Base-by-base conservation (phyloP, 1,140 invertebrate genomes). In the Pogonognathellus flavescens region DNA sequence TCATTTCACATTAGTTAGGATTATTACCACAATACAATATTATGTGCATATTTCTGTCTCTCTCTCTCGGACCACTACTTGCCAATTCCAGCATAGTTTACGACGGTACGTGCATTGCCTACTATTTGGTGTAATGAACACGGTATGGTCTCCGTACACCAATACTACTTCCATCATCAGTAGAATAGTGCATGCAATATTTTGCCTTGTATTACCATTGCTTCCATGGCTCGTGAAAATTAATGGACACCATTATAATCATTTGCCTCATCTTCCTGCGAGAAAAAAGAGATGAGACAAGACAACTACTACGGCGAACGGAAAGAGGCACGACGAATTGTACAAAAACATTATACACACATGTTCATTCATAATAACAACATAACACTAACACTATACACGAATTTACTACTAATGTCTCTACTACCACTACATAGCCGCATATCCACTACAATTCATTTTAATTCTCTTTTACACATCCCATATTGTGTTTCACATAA, bases 321-420 rank as follows among this genome's bases (percentile, higher is more conserved):
- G 62, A 66, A 66, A 66, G 62, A 66, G 62, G 62, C 41, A 76
- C 41, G 31, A 76, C 70, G 70, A 76, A 76, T 76, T 16, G 14
- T 16, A 49, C 31, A 76, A 31, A 50, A 50, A 16, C 31, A 76
- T 50, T 66, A 66, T 25, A 66, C 9, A 25, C 62, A 66, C 62
- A 55, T 14, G 53, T 55, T 55, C 53, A 55, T 55, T 16, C 16
- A 60, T 60, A 20, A 60, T 20, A 60, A 60, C 18, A 20, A 41
- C 31, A 41, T 41, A 41, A 41, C 31, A 41, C n/a, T 41, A 41
- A 41, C 31, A 41, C 31, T 41, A n/a, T n/a, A 41, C 31, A 41
- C 31, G 31, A 41, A 41, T 41, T 41, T 41, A 41, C 31, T 41
- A 41, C 31, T 41, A 41, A 41, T 41, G 6, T 41, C 31, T 41